These are phyloP conservation scores for Strigamia maritima DNA, from an alignment of 2,888 invertebrate genomes.

Conservation along the genomic window DNA sequence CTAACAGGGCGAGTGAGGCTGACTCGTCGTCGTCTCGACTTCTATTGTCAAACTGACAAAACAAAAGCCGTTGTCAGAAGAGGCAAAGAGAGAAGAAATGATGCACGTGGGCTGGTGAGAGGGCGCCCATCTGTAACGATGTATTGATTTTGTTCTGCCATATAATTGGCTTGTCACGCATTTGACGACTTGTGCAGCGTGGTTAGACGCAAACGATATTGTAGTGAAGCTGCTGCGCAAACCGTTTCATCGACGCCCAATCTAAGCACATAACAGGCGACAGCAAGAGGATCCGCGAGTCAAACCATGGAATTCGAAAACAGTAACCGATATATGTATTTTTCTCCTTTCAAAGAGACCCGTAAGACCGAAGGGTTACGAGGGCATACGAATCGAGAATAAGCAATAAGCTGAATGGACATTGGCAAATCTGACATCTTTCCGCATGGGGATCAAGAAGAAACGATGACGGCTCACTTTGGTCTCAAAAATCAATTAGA, in stretches of 20 bases:
- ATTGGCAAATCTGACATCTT: conserved; percentile 4
- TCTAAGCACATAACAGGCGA: neutral
- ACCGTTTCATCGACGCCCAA: neutral
- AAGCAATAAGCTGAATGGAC: neutral
- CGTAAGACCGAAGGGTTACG: neutral
- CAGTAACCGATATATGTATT: neutral
- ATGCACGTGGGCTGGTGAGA: neutral
- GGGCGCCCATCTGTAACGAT: neutral
- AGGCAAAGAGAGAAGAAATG: neutral
- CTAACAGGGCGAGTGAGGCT: neutral
- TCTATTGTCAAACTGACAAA: neutral
- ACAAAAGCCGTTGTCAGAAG: conserved; percentile 4
- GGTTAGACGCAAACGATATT: neutral
- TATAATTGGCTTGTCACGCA: neutral
- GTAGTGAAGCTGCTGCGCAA: neutral
- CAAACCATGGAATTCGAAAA: neutral
- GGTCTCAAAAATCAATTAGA: neutral
- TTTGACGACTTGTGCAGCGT: neutral
- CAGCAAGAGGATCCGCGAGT: neutral
- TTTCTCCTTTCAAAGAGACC: neutral
- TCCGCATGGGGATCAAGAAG: neutral
- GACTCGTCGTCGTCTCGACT: neutral
- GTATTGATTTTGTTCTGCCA: neutral
- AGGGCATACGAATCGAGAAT: neutral
- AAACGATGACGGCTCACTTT: neutral